These are phyloP conservation scores for Lasioglossum vierecki DNA, from an alignment of 2,888 invertebrate species.

Conservation along the genomic window DNA sequence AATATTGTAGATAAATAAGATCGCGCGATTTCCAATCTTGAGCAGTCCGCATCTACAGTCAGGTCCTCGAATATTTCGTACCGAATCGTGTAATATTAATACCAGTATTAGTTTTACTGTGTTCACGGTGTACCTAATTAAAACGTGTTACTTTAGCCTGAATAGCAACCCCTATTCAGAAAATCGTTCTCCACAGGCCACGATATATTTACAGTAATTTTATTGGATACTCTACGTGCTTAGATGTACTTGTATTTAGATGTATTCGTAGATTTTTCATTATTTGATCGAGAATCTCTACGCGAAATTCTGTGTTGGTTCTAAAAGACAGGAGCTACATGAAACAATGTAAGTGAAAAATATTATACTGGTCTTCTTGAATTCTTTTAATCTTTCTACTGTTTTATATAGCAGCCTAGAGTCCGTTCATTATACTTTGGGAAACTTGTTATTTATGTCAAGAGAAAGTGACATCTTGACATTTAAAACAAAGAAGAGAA, in stretches of 20 bases:
- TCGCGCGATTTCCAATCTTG: neutral
- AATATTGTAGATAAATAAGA: conserved; percentile 1
- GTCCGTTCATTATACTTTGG: neutral
- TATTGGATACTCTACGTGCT: neutral
- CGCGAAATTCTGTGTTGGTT: neutral
- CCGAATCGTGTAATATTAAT: neutral
- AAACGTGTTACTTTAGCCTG: neutral
- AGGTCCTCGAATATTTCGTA: neutral
- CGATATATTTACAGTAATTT: neutral
- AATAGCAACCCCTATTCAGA: neutral
- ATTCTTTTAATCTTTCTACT: neutral
- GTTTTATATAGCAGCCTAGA: neutral
- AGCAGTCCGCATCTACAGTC: neutral
- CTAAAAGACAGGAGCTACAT: neutral
- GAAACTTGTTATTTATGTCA: neutral
- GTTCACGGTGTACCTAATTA: neutral
- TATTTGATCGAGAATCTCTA: neutral
- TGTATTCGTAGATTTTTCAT: neutral
- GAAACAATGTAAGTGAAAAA: neutral
- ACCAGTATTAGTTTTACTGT: neutral
- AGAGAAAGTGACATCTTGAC: neutral
- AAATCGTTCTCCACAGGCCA: neutral
- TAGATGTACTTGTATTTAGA: neutral
- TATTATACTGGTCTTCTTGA: neutral
- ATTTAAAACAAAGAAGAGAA: neutral